phyloP scores from a whole-genome alignment of 2,797 vertebrate genomes.

The Rhinatrema bivittatum region DNA sequence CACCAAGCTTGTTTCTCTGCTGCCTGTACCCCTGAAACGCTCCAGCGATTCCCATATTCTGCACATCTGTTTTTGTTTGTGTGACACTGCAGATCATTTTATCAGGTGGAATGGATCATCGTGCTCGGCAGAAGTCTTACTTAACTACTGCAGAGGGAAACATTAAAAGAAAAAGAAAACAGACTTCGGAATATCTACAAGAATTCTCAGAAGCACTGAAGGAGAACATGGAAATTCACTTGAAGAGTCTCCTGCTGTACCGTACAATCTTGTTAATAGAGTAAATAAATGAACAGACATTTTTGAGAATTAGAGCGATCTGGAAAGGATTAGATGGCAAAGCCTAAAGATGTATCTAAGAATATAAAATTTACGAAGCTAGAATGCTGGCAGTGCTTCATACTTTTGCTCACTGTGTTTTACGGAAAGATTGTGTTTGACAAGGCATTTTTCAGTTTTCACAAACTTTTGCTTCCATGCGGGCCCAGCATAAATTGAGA shows the following conservation, averaged over 20 bases:
- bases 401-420: conserved; percentile 39
- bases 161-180: conserved; percentile 11
- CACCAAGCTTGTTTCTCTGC: conserved; percentile 8
- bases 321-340: conserved; percentile 7
- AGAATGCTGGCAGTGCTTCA: conserved; percentile 43
- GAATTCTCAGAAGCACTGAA: conserved; percentile 20
- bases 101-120: conserved; percentile 29
- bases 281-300: neutral
- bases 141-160: conserved; percentile 14
- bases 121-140: conserved; percentile 22
- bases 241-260: neutral
- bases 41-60: conserved; percentile 20
- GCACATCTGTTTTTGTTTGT: conserved; percentile 10
- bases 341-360: conserved; percentile 25
- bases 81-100: conserved; percentile 17
- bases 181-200: neutral
- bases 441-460: conserved; percentile 44
- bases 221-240: conserved; percentile 17
- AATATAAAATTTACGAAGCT: conserved; percentile 33
- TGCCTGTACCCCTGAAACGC: conserved; percentile 24
- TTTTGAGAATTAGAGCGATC: conserved; percentile 3
- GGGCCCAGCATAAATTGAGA: too few relatives aligned
- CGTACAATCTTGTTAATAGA: conserved; percentile 14
- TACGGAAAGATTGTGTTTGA: conserved; percentile 42
- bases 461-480: too few relatives aligned